Base-by-base conservation (phyloP, 1,140 invertebrate genomes). In the Sesamia nonagrioides region DNA sequence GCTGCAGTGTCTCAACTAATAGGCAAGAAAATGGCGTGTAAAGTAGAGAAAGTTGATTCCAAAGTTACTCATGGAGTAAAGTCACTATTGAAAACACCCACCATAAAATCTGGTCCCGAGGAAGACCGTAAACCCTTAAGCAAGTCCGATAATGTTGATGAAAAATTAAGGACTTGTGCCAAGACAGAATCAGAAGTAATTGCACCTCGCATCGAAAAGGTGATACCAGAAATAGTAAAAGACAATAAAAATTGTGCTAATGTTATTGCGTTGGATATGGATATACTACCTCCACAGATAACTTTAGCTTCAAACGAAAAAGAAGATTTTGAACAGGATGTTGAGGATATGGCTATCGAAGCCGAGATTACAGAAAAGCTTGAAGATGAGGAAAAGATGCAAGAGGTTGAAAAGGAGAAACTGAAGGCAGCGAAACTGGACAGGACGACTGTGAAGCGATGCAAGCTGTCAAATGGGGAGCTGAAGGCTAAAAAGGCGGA, bases 71-170 rank as follows among this genome's bases (percentile, higher is more conserved):
- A 92, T 76, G 91, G 82, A 80, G 74, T 88, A 45, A 92, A 93
- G 86, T 90, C 92, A 91, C 90, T 93, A 91, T 91, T 93, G 92
- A 90, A 91, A 85, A 54, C 85, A 77, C 87, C 90, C 81, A 91
- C 85, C 78, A 87, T 88, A 72, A 85, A 87, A 69, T 77, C 84
- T 48, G 94, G 79, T 75, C 80, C 86, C 40, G 89, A 89, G 72
- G 88, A 93, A 33, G 87, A 89, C 9, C 68, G 54, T 21, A 85
- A 85, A 73, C 79, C 58, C 21, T 56, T 82, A 48, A 50, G 61
- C 40, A 90, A 79, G 71, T 73, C 74, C 75, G 85, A 86, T 60
- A 27, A 71, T 21, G 77, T 75, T 77, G 37, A 68, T 21, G 84
- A 86, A n/a, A 85, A 82, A n/a, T 45, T 37, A 2, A 63, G 13